A percentile compares a stretch with the other conserved stretches of the same genome.
Conservation (phyloP, 2,888 invertebrate species). For the Scaeva pyrastri region DNA sequence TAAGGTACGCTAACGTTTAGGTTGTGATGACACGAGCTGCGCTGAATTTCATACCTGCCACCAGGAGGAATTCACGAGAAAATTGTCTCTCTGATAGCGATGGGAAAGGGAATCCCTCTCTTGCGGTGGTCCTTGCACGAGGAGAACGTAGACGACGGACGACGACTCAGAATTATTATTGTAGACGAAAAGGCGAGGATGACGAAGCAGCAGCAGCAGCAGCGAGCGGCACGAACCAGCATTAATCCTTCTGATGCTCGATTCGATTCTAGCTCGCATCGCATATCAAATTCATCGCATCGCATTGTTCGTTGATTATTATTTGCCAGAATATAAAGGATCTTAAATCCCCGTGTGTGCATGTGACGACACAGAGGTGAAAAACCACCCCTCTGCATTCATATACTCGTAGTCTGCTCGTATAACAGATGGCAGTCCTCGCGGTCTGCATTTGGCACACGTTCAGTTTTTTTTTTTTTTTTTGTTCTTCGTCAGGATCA, state of each 20-base stretch:
- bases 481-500: background rate
- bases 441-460: slow-evolving; percentile 79
- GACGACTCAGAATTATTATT: no score
- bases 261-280: slow-evolving; percentile 66
- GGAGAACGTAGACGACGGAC: no score
- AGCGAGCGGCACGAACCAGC: slow-evolving; percentile 64
- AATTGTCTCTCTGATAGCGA: slow-evolving; percentile 51
- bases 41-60: slow-evolving; percentile 69
- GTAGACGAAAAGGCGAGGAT: background rate
- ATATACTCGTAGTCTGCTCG: no score
- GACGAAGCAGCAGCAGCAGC: background rate
- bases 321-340: slow-evolving; percentile 43
- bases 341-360: slow-evolving; percentile 56
- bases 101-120: slow-evolving; percentile 25
- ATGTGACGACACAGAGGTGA: slow-evolving; percentile 53
- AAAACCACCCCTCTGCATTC: slow-evolving; percentile 55
- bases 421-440: slow-evolving; percentile 81
- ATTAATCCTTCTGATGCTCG: slow-evolving; percentile 74
- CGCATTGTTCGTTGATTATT: slow-evolving; percentile 66
- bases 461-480: slow-evolving; percentile 44
- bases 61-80: slow-evolving; percentile 69
- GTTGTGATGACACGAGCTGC: slow-evolving; percentile 60
- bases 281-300: slow-evolving; percentile 63
- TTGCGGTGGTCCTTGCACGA: slow-evolving; percentile 45
- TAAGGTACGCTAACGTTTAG: no score